Evolutionary conservation across 2,888 invertebrate species (phyloP), one percentile per base, ranked within the genome.

Genomic region (Trilocha varians): DNA sequence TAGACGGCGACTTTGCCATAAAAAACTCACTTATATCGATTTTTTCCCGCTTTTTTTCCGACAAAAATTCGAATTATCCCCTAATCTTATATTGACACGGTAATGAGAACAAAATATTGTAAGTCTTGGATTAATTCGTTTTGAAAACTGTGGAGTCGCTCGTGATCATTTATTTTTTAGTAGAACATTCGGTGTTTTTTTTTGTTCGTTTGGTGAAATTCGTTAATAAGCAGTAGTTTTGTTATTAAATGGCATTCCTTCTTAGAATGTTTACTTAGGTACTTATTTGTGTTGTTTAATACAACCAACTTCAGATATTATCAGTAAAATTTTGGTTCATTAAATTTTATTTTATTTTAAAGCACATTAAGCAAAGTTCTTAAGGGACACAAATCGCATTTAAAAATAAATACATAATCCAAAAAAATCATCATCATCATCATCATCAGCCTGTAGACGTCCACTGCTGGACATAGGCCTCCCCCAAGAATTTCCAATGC

Each of bases 41-140:
- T 25, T 25, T 25, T 25, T 25, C 11, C 37, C 17, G 17, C 18
- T 33, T 40, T 40, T 60, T 64, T 55, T 65, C 69, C 65, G 69
- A 70, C 62, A 57, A 56, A 61, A 78, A 78, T 72, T 78, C 70
- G 77, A 70, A 70, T 82, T 80, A 84, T 82, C 55, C 84, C 84
- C 79, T 84, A 84, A 85, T 85, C 83, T 85, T 68, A 70, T 77
- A 85, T 85, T 85, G 85, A 85, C 85, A 83, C 66, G 62, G 84
- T 85, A 85, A 85, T 85, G 79, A 84, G 83, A 65, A 73, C 62
- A 50, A 77, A 82, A 84, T 82, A 82, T 82, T 78, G 78, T 79
- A 74, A 64, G 62, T 46, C 55, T 14, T 11, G 15, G 36, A 36
- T 36, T 36, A 36, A 36, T 15, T 36, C 16, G 14, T 8, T 14